A percentile compares a stretch with the other conserved stretches of the same genome.
phyloP scores from a whole-genome alignment of 2,113 vertebrate species.

The Thunnus thynnus region DNA sequence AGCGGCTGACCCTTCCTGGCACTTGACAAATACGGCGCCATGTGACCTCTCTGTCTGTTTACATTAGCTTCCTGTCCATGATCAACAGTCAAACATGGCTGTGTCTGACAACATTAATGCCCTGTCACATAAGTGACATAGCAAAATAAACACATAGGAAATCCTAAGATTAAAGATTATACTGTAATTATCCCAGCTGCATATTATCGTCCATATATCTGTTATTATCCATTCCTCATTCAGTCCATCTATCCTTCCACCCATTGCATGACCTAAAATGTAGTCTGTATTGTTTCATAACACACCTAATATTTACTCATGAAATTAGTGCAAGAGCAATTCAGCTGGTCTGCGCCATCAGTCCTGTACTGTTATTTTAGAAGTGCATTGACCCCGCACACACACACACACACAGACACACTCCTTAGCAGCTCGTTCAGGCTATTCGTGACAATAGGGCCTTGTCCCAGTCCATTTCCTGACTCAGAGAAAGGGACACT shows the following conservation, averaged over 20 bases:
- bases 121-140: background rate
- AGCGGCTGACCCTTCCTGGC: constrained; percentile 20
- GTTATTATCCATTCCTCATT: background rate
- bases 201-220: background rate
- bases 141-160: background rate
- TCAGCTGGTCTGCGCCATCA: background rate
- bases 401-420: constrained; percentile 29
- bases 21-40: constrained; percentile 28
- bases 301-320: constrained; percentile 33
- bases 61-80: constrained; percentile 46
- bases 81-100: background rate
- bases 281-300: background rate
- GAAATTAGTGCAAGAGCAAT: constrained; percentile 17
- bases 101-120: background rate
- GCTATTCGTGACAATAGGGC: constrained; percentile 59
- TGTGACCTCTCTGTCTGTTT: constrained; percentile 62
- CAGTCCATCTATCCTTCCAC: background rate
- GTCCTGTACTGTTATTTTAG: background rate
- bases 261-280: background rate
- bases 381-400: constrained; percentile 46
- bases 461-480: constrained; percentile 68
- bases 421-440: constrained; percentile 16
- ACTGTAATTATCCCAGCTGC: background rate
- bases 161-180: background rate
- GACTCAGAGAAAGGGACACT: constrained; percentile 67